These are phyloP conservation scores for Drosophila kikkawai DNA, from an alignment of 1,140 invertebrate genomes.

Conservation along the genomic window DNA sequence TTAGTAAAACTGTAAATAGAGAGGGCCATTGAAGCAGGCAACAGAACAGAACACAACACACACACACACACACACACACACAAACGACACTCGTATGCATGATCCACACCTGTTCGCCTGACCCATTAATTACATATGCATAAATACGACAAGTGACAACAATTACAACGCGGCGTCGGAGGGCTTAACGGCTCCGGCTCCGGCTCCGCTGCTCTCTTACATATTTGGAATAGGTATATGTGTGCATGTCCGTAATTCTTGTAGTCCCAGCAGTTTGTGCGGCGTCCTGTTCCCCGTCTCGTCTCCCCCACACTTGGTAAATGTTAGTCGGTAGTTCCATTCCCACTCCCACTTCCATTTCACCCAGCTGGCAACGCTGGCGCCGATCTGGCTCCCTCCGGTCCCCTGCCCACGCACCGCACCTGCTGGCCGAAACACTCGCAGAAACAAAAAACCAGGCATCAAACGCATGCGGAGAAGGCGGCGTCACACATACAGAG, in stretches of 20 bases:
- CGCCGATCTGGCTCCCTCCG: conserved; percentile 15
- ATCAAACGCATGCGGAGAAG: conserved; percentile 11
- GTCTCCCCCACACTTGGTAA: background rate
- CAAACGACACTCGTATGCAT: conserved; percentile 12
- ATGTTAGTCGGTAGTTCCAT: conserved; percentile 14
- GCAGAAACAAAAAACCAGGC: conserved; percentile 11
- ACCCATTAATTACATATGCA: conserved; percentile 10
- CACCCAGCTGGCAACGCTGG: conserved; percentile 28
- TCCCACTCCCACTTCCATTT: conserved; percentile 15
- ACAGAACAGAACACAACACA: conserved; percentile 7
- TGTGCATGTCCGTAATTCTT: conserved; percentile 29
- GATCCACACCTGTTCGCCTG: conserved; percentile 16
- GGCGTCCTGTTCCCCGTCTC: background rate
- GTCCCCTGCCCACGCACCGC: background rate
- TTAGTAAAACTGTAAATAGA: conserved; percentile 11
- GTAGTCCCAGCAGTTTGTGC: conserved; percentile 9
- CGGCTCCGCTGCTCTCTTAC: background rate
- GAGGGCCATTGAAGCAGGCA: background rate
- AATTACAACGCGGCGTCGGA: conserved; percentile 1
- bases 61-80: conserved; percentile 4
- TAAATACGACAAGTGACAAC: conserved; percentile 6
- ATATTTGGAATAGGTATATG: conserved; percentile 17
- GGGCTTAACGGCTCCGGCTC: conserved; percentile 13
- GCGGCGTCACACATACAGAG: conserved; percentile 18
- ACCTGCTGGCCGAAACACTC: conserved; percentile 4